Evolutionary conservation across 2,113 vertebrate genomes (phyloP), one percentile per base, ranked within the genome.

Genomic region (Sisor rabdophorus): DNA sequence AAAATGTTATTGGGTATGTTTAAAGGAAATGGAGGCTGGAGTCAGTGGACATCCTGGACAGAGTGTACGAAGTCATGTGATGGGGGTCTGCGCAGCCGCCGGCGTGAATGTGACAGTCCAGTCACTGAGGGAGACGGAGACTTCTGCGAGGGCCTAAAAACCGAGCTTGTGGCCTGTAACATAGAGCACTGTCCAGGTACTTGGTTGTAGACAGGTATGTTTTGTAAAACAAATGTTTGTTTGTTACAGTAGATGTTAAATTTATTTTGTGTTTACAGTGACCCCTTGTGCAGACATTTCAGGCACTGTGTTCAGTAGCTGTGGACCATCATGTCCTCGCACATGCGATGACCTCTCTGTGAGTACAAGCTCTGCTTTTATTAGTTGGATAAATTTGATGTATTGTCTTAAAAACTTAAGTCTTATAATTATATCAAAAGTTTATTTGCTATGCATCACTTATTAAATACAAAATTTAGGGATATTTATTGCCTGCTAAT

Each of bases 61-160:
- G 85, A 79, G 17, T 96, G 95, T 69, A 94, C 90, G 67, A 91
- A 92, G 88, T 95, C 91, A 8, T 96, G 95, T n/a, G 94, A 94
- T 0, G 91, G 91, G 9, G 95, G 95, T 19, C 83, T 96, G 56
- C 80, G 69, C 68, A 93, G 89, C 79, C 88, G 91, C 19, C 86
- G 80, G 55, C 88, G 93, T 58, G 84, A 87, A 50, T 96, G 95
- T 70, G 86, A 94, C 86, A 91, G 78, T 58, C 94, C 94, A 0
- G 15, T 64, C 10, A 93, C 92, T 0, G 86, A 88, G 61, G 92
- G 89, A 11, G 86, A 87, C 1, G 94, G 94, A 5, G 89, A 92
- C 68, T 95, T 92, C 85, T 96, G 94, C 2, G 93, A 96, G 83
- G 95, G 95, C 0, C 88, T 88, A 9, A 86, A 83, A 24, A 88